phyloP scores from a whole-genome alignment of 2,113 vertebrate genomes.

The Ictalurus furcatus region DNA sequence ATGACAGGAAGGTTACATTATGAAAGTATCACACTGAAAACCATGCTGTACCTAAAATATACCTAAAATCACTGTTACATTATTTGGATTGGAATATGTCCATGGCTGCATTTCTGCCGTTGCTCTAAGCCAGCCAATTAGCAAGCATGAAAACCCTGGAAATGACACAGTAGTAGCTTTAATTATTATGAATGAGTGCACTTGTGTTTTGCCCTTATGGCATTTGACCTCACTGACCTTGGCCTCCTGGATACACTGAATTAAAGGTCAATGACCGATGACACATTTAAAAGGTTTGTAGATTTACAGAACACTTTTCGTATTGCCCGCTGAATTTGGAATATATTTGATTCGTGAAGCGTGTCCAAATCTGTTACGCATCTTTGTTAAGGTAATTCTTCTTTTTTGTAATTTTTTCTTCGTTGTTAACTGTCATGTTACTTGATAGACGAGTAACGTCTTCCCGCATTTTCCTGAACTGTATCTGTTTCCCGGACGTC shows the following conservation, averaged over 20 bases:
- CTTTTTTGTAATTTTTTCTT: neutral
- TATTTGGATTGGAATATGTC: neutral
- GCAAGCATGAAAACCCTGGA: neutral
- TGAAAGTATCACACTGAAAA: neutral
- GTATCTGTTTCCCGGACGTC: neutral
- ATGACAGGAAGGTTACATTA: neutral
- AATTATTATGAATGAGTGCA: neutral
- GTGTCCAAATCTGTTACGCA: neutral
- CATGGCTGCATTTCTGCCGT: neutral
- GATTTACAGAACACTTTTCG: neutral
- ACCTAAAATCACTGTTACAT: neutral
- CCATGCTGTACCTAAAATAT: neutral
- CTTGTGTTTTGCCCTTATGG: neutral
- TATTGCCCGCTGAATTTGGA: neutral
- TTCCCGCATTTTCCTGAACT: neutral
- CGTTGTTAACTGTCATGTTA: neutral
- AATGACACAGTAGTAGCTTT: neutral
- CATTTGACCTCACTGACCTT: neutral
- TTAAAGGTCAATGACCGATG: neutral
- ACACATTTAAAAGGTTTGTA: neutral
- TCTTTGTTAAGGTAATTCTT: neutral
- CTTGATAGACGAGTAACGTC: neutral
- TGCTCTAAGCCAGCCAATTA: neutral
- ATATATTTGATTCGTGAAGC: neutral
- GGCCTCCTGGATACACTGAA: neutral